These are phyloP conservation scores for Chloroceryle amazona DNA, from an alignment of 2,797 vertebrate species.

Conservation along the genomic window DNA sequence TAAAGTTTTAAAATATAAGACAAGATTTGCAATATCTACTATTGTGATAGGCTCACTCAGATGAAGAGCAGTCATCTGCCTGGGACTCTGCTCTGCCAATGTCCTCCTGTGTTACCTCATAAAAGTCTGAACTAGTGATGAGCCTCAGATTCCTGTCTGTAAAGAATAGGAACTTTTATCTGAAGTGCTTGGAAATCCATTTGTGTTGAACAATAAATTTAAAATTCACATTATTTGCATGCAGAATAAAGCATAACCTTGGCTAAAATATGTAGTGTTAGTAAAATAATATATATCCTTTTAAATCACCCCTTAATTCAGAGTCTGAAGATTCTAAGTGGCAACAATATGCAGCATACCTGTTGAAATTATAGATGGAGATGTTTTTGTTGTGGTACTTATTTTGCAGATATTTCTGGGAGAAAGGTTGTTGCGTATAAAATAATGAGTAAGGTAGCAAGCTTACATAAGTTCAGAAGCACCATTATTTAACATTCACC, in stretches of 20 bases:
- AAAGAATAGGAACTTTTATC: not conserved
- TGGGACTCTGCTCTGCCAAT: not conserved
- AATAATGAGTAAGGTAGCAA: not conserved
- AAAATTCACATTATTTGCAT: not conserved
- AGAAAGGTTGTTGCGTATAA: not conserved
- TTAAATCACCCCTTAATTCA: not conserved
- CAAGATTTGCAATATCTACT: not conserved
- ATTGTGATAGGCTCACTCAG: not conserved
- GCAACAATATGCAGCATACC: not conserved
- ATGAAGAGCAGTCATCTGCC: fast-evolving
- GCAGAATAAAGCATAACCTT: not conserved
- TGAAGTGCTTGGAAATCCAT: not conserved
- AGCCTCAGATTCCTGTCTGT: not conserved
- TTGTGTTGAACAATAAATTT: not conserved
- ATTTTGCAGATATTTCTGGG: not conserved
- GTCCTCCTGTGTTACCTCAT: not conserved
- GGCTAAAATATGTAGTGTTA: not conserved
- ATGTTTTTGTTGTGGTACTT: not conserved
- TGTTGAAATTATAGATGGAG: not conserved
- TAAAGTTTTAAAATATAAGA: not conserved
- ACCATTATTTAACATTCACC: not conserved
- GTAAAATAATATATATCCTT: not conserved
- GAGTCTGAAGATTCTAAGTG: not conserved
- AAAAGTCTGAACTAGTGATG: not conserved
- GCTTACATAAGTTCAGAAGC: not conserved